Conservation (phyloP, 2,888 invertebrate species). For the Drosophila seclusa region DNA sequence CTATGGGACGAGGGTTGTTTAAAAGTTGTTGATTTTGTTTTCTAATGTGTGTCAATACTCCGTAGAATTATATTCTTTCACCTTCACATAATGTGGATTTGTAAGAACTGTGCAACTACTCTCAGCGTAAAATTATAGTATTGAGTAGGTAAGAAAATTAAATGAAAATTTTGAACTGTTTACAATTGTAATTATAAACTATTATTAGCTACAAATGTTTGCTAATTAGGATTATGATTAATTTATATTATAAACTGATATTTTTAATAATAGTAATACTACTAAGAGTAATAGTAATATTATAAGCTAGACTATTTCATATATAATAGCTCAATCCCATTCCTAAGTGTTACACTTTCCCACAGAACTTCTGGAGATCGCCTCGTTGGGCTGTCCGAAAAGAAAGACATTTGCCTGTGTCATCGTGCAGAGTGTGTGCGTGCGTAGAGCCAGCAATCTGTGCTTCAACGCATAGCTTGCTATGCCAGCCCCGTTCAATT, state of each 20-base stretch:
- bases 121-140: background rate
- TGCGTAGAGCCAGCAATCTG: conserved; percentile 47
- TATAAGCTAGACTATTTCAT: background rate
- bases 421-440: conserved; percentile 50
- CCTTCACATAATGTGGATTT: background rate
- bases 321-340: background rate
- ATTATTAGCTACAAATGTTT: background rate
- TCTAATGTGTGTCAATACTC: background rate
- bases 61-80: background rate
- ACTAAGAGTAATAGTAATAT: too few relatives aligned
- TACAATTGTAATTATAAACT: background rate
- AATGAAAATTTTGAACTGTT: background rate
- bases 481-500: background rate
- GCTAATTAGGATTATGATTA: background rate
- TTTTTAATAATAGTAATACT: background rate
- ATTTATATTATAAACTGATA: background rate
- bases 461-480: conserved; percentile 12
- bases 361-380: conserved; percentile 16
- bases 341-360: conserved; percentile 1
- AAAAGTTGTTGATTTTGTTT: background rate
- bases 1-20: conserved; percentile 54
- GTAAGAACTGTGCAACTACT: background rate
- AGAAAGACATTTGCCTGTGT: conserved; percentile 81
- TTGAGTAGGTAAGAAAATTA: background rate
- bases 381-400: conserved; percentile 59